Base-by-base conservation (phyloP, 2,797 vertebrate species). In the Molossus alvarezi region DNA sequence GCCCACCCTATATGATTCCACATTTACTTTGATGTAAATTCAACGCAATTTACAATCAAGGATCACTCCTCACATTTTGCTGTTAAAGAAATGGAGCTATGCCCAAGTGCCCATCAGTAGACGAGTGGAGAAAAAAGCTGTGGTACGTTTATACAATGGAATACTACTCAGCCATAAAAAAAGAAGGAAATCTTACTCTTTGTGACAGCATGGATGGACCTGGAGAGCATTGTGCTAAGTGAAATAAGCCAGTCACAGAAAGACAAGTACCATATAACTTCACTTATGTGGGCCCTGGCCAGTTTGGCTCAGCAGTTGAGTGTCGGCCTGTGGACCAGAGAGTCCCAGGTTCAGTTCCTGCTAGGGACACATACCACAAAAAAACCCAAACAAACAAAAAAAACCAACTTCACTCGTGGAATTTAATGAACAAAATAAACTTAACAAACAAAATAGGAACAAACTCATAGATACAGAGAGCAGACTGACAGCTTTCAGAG, bases 31-130 rank as follows among this genome's bases (percentile, higher is more conserved):
- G n/a, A 65, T 75, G 23, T 75, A 93, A 87, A 91, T 29, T 71
- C 25, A 87, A 41, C 29, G 79, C 62, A 84, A 67, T 94, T 89
- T 95, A 80, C 2, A 91, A 94, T 33, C 21, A 75, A 92, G 33
- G 33, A 25, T 93, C 60, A 48, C 17, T 29, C 53, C 21, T 90
- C 53, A 79, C n/a, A 75, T 77, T 94, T 94, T 79, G 20, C n/a
- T 73, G 2, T 71, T 77, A 85, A 82, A 80, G 25, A 96, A 72
- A n/a, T 65, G 45, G 3, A 60, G 29, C 60, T 15, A 18, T 33
- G 58, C 18, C 37, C 37, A 71, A 41, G 69, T 71, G 41, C 11
- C 37, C 37, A 71, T 41, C 20, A 41, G 37, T 71, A 71, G 69
- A 23, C 23, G 10, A 71, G 21, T 6, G 11, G 37, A 41, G 12